Conservation (phyloP, 2,888 invertebrate genomes). For the Phengaris arion region DNA sequence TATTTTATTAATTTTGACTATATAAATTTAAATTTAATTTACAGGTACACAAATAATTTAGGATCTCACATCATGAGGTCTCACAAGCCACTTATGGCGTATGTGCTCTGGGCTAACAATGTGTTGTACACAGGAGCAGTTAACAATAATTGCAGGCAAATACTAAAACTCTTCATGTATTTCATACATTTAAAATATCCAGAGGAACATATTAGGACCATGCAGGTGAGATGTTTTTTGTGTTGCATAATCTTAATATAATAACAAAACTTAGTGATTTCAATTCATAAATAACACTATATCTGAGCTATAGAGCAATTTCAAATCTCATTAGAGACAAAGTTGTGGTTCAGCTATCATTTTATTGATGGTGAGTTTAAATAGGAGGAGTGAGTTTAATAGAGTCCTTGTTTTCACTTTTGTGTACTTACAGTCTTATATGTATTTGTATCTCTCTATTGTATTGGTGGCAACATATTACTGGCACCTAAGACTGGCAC, state of each 20-base stretch:
- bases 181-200: conserved; percentile 64
- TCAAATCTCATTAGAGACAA: too few relatives aligned
- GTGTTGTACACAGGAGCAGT: conserved; percentile 58
- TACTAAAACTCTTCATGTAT: conserved; percentile 58
- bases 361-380: too few relatives aligned
- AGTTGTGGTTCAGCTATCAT: too few relatives aligned
- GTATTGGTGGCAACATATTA: too few relatives aligned
- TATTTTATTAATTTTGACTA: background rate
- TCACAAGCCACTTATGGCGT: conserved; percentile 63
- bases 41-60: conserved; percentile 58
- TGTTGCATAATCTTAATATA: background rate
- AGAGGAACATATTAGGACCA: conserved; percentile 55
- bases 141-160: conserved; percentile 57
- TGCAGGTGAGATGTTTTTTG: conserved; percentile 53
- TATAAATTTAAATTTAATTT: conserved; percentile 36
- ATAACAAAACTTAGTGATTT: too few relatives aligned
- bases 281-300: too few relatives aligned
- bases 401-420: too few relatives aligned
- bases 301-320: too few relatives aligned
- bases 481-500: too few relatives aligned
- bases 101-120: conserved; percentile 61
- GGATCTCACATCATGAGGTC: conserved; percentile 58
- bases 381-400: too few relatives aligned
- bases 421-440: too few relatives aligned
- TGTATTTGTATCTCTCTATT: too few relatives aligned